These are phyloP conservation scores for Vespertilio murinus DNA, from an alignment of 2,797 vertebrate genomes.

Conservation along the genomic window DNA sequence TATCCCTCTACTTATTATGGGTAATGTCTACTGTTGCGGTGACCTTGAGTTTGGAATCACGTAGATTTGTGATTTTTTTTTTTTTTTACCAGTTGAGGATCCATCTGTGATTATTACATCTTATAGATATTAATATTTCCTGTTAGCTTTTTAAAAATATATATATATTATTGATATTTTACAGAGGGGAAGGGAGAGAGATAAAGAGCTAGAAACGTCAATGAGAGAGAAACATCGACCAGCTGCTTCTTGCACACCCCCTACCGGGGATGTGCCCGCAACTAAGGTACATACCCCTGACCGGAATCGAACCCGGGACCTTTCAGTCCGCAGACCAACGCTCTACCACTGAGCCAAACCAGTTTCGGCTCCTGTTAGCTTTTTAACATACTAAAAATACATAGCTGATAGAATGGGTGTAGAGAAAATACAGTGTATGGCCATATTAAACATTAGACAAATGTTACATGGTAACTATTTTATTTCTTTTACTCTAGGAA, in stretches of 20 bases:
- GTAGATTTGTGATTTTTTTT: not conserved
- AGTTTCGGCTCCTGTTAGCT: not conserved
- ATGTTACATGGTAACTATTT: not conserved
- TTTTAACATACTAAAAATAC: not conserved
- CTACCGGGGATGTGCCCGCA: no score
- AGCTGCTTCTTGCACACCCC: no score
- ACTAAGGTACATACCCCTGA: no score
- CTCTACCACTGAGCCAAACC: no score
- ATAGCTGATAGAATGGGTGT: not conserved
- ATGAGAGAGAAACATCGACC: no score
- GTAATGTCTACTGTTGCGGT: not conserved
- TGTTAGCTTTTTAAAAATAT: not conserved
- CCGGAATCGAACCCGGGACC: no score
- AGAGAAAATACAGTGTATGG: not conserved
- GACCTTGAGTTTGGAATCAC: not conserved
- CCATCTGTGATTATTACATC: not conserved
- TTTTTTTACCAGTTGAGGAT: not conserved
- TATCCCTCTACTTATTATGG: not conserved
- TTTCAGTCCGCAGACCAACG: no score
- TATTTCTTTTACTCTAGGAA: conserved; percentile 88
- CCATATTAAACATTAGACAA: not conserved
- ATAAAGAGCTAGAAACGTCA: no score
- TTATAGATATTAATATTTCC: not conserved
- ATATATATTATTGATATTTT: no score
- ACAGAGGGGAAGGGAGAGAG: no score